Conservation (phyloP, 2,888 invertebrate species). For the Apeira syringaria region DNA sequence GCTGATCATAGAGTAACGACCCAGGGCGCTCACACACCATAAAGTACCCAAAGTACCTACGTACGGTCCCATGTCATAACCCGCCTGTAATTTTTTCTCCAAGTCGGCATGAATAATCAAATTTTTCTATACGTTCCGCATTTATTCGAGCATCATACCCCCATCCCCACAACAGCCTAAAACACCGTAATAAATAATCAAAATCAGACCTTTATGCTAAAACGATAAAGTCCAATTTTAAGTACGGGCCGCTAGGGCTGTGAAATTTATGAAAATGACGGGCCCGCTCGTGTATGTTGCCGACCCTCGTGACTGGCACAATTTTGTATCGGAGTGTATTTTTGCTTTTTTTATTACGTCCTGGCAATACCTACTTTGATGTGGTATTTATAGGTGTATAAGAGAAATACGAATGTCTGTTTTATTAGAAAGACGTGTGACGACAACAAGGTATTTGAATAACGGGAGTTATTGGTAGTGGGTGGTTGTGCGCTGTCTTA, state of each 20-base stretch:
- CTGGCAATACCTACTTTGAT: conserved; percentile 48
- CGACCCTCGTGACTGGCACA: conserved; percentile 78
- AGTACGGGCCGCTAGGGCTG: conserved; percentile 55
- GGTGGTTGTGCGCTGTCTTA: conserved; percentile 4
- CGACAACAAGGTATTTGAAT: conserved; percentile 23
- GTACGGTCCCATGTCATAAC: conserved; percentile 52
- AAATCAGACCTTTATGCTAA: conserved; percentile 56
- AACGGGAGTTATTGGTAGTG: conserved; percentile 22
- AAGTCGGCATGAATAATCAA: conserved; percentile 81
- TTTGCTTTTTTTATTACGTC: conserved; percentile 74
- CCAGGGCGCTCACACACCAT: conserved; percentile 6
- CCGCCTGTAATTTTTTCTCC: conserved; percentile 73
- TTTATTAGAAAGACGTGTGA: conserved; percentile 27
- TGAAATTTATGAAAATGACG: conserved; percentile 76
- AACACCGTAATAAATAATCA: conserved; percentile 43
- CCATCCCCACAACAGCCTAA: conserved; percentile 38
- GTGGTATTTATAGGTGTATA: conserved; percentile 24
- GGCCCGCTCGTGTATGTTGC: conserved; percentile 47
- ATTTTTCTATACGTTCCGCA: conserved; percentile 80
- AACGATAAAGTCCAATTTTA: conserved; percentile 58
- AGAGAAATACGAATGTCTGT: conserved; percentile 18
- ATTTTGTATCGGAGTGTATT: conserved; percentile 73
- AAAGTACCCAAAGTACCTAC: conserved; percentile 14
- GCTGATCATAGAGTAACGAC: conserved; percentile 7
- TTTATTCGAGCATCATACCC: conserved; percentile 58